Conservation (phyloP, 2,113 vertebrate species). For the Seriola aureovittata region DNA sequence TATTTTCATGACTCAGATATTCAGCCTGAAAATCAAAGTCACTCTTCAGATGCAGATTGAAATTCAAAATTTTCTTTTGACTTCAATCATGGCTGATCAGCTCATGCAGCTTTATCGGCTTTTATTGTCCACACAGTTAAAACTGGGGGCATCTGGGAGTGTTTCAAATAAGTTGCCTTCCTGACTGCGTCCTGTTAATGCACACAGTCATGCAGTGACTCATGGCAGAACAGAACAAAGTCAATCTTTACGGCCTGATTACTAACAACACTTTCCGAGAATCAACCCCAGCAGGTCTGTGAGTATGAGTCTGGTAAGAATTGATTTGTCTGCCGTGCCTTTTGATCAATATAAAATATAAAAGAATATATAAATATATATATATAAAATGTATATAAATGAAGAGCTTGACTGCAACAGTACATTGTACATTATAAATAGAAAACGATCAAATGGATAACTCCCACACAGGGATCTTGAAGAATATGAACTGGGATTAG, state of each 20-base stretch:
- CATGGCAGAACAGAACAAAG: slow-evolving; percentile 12
- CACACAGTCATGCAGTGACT: slow-evolving; percentile 48
- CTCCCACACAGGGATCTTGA: neutral
- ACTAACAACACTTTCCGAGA: slow-evolving; percentile 41
- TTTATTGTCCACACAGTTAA: neutral
- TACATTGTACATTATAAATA: too few species aligned
- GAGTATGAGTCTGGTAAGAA: slow-evolving; percentile 9
- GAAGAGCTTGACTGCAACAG: too few species aligned
- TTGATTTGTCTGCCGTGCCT: slow-evolving; percentile 28
- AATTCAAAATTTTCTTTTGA: neutral
- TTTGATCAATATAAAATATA: neutral
- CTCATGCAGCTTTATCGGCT: neutral
- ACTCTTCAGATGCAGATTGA: too few species aligned
- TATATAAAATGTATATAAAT: too few species aligned
- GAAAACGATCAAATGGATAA: too few species aligned
- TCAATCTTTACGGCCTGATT: slow-evolving; percentile 29
- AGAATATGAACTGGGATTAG: neutral
- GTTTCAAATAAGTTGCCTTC: neutral
- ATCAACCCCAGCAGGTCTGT: neutral
- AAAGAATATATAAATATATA: too few species aligned
- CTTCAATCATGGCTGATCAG: neutral
- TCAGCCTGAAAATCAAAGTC: too few species aligned
- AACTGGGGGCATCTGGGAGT: neutral
- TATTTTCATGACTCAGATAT: neutral
- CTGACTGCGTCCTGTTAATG: neutral